Conservation (phyloP, 2,888 invertebrate genomes). For the Nomada fabriciana region DNA sequence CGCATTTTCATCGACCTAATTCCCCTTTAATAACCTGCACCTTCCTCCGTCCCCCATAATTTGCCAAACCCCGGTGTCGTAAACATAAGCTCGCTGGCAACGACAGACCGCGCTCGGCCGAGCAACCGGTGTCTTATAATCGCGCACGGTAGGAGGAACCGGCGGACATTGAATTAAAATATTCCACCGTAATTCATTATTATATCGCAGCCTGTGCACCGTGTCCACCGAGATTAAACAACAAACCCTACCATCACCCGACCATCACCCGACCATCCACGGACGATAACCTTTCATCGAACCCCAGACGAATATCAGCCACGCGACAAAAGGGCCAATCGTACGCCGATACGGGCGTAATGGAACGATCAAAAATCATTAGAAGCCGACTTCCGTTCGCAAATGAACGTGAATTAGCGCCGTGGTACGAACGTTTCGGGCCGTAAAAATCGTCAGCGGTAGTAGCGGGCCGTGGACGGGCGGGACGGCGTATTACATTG, state of each 20-base stretch:
- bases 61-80: not conserved
- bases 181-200: conserved; percentile 38
- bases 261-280: not conserved
- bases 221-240: conserved; percentile 13
- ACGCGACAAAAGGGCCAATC: conserved; percentile 35
- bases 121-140: not conserved
- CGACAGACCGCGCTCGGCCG: not conserved
- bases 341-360: not conserved
- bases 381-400: conserved; percentile 18
- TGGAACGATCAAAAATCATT: conserved; percentile 42
- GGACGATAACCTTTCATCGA: not conserved
- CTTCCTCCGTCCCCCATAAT: not conserved
- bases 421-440: not conserved
- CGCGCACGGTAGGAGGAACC: not conserved
- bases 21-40: no score
- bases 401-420: conserved; percentile 42
- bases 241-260: not conserved
- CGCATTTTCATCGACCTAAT: no score
- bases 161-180: conserved; percentile 38
- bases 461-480: conserved; percentile 3
- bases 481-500: conserved; percentile 42
- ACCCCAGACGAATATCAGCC: not conserved
- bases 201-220: not conserved
- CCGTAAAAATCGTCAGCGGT: conserved; percentile 22
- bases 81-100: not conserved